A percentile compares a stretch with the other conserved stretches of the same genome.
phyloP scores from a whole-genome alignment of 2,797 vertebrate species.

The Lepilemur septentrionalis region DNA sequence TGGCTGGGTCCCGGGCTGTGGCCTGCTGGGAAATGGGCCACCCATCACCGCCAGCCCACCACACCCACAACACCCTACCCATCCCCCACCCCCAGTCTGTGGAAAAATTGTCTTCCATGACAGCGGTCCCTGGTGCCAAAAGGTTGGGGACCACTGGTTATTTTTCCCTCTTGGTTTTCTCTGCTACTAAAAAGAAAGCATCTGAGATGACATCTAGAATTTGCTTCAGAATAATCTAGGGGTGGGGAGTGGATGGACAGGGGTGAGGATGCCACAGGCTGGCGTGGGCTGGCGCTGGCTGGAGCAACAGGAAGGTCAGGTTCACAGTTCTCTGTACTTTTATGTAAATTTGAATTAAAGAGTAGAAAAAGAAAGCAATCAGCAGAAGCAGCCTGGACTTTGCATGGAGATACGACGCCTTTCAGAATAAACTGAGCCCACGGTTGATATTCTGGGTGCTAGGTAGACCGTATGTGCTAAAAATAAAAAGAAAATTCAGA shows the following conservation, averaged over 20 bases:
- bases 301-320: neutral
- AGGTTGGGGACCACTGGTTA: no score
- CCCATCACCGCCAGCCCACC: no score
- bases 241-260: fast-evolving
- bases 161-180: neutral
- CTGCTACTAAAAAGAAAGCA: neutral
- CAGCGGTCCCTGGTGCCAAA: no score
- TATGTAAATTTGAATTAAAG: conserved; percentile 46
- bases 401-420: neutral
- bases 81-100: no score
- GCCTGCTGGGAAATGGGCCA: no score
- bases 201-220: neutral
- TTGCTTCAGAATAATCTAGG: neutral
- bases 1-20: no score
- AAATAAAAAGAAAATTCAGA: neutral
- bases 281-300: no score
- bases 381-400: neutral
- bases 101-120: no score
- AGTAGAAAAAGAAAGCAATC: neutral
- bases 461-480: neutral
- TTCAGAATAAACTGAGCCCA: neutral
- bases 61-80: no score
- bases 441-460: neutral
- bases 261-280: neutral
- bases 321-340: neutral